A percentile compares a stretch with the other conserved stretches of the same genome.
phyloP scores from a whole-genome alignment of 2,888 invertebrate genomes.

The Scrobipalpa costella region DNA sequence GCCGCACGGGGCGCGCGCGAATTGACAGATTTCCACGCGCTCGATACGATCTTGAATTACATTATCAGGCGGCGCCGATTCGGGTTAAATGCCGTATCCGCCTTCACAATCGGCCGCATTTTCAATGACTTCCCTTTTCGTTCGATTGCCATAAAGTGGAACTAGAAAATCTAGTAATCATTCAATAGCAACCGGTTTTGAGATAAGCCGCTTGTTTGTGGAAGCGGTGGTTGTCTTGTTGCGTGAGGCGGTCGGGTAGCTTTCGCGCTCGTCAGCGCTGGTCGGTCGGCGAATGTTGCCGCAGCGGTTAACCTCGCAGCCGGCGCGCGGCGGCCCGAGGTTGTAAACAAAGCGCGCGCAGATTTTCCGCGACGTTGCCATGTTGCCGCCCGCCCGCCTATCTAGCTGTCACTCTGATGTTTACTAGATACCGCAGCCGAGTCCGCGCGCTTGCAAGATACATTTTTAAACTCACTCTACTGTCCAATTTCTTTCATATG shows the following conservation, averaged over 20 bases:
- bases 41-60: conserved; percentile 74
- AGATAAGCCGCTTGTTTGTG: conserved; percentile 37
- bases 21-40: conserved; percentile 72
- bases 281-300: conserved; percentile 44
- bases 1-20: conserved; percentile 64
- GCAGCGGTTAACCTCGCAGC: conserved; percentile 53
- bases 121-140: conserved; percentile 18
- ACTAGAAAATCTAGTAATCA: conserved; percentile 29
- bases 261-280: conserved; percentile 36
- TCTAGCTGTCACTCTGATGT: conserved; percentile 50
- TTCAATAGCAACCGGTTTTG: conserved; percentile 40
- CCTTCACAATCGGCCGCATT: conserved; percentile 37
- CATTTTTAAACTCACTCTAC: conserved; percentile 22
- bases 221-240: conserved; percentile 30
- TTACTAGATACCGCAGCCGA: conserved; percentile 38
- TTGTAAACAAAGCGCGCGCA: conserved; percentile 72
- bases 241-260: conserved; percentile 18
- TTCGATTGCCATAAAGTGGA: conserved; percentile 13
- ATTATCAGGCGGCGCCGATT: conserved; percentile 56
- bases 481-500: conserved; percentile 2
- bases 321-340: conserved; percentile 34
- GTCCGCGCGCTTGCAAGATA: conserved; percentile 12
- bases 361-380: conserved; percentile 63
- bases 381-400: conserved; percentile 43
- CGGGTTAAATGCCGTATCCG: conserved; percentile 53